Percentiles rank a stretch among this genome's conserved stretches.
These are phyloP conservation scores for Aphelenchoides fujianensis DNA, from an alignment of 1,140 invertebrate genomes.

Conservation along the genomic window DNA sequence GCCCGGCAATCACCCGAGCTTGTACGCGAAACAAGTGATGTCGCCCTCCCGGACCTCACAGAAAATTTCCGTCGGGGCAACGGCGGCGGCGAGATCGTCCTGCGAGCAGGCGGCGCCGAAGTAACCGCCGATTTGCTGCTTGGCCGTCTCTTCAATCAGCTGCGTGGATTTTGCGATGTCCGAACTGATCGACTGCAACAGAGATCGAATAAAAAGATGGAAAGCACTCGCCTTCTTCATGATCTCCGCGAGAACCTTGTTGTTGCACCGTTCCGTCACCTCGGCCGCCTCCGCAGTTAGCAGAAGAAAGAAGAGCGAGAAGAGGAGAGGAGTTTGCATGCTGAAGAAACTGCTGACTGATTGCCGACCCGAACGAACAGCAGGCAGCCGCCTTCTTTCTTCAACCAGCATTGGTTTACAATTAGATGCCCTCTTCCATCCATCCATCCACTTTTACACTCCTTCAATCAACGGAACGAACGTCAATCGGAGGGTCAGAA, in stretches of 20 bases:
- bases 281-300: too few species aligned
- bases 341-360: too few species aligned
- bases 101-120: neutral
- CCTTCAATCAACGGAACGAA: too few species aligned
- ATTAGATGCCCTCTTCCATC: too few species aligned
- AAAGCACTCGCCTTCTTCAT: too few species aligned
- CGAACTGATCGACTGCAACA: neutral
- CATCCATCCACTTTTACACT: too few species aligned
- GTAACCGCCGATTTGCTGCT: neutral
- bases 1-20: conserved; percentile 2
- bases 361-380: too few species aligned
- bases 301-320: too few species aligned
- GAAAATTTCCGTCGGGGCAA: neutral
- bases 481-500: too few species aligned
- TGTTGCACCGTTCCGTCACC: neutral
- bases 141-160: neutral
- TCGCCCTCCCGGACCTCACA: neutral
- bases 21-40: neutral
- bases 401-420: too few species aligned
- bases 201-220: neutral
- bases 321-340: too few species aligned
- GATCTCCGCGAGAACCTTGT: neutral
- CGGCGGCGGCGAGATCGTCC: neutral
- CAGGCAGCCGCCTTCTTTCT: too few species aligned
- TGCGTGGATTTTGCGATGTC: neutral